Evolutionary conservation across 1,140 invertebrate species (phyloP).

Genomic region (Trichoplusia ni): DNA sequence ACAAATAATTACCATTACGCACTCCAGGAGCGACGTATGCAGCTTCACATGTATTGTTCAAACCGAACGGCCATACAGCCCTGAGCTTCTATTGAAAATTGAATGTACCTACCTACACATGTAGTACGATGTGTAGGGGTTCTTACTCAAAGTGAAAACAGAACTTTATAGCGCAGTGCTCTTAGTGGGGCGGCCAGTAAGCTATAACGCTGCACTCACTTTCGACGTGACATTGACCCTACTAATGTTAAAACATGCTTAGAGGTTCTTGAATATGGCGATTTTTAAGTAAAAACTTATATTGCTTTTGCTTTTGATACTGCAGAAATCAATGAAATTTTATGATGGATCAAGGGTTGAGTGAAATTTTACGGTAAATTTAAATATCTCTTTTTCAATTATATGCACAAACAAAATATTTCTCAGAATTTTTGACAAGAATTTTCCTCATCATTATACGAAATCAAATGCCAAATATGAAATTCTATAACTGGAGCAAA

Average conservation of each 20-base stretch:
- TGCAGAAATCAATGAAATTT: no score
- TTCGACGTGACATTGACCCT: conserved; percentile 30
- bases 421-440: no score
- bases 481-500: conserved; percentile 6
- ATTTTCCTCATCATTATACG: not conserved
- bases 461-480: not conserved
- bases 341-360: no score
- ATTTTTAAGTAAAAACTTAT: not conserved
- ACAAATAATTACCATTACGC: no score
- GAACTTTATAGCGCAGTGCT: conserved; percentile 47
- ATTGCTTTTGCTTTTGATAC: no score
- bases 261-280: not conserved
- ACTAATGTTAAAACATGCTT: not conserved
- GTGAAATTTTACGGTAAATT: no score
- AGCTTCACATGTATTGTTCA: not conserved
- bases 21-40: no score
- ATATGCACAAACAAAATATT: no score
- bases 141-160: conserved; percentile 37
- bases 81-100: no score
- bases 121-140: not conserved
- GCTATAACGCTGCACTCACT: not conserved
- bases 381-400: no score
- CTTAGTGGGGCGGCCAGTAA: conserved; percentile 26
- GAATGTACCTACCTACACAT: not conserved
- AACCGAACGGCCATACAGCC: no score